These are phyloP conservation scores for Onthophagus sagittarius DNA, from an alignment of 2,888 invertebrate species.

Conservation along the genomic window DNA sequence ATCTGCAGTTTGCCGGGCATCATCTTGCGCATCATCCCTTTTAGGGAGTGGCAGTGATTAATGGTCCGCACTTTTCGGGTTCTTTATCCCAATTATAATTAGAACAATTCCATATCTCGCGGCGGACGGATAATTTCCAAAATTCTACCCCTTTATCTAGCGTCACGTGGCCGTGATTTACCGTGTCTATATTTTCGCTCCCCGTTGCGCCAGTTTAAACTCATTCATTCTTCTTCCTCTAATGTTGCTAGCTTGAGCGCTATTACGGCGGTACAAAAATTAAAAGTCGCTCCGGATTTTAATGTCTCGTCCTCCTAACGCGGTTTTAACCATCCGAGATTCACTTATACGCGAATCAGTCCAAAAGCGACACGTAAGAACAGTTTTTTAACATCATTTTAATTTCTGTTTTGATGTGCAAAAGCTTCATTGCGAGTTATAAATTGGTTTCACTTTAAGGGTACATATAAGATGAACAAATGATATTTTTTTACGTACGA, in stretches of 20 bases:
- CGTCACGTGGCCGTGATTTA: neutral
- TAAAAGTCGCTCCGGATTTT: neutral
- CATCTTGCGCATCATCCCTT: slow-evolving; percentile 36
- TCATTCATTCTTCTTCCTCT: neutral
- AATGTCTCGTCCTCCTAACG: neutral
- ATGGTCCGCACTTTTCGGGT: slow-evolving; percentile 25
- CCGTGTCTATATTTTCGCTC: neutral
- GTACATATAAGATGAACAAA: neutral
- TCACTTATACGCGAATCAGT: neutral
- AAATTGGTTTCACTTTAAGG: neutral
- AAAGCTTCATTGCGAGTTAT: no score
- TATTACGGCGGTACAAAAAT: neutral
- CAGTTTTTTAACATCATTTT: no score
- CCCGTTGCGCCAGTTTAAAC: neutral
- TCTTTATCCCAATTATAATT: neutral
- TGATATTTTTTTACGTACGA: slow-evolving; percentile 15
- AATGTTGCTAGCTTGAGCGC: neutral
- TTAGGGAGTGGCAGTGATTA: slow-evolving; percentile 36
- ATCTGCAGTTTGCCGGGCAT: slow-evolving; percentile 37
- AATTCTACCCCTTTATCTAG: neutral
- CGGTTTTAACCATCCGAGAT: neutral
- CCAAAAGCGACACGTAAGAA: neutral
- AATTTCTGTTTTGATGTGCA: no score
- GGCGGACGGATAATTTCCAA: neutral
- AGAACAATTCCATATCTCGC: neutral